Percentiles rank a stretch among this genome's conserved stretches.
Conservation (phyloP, 1,140 invertebrate species). For the Micrasema longulum region DNA sequence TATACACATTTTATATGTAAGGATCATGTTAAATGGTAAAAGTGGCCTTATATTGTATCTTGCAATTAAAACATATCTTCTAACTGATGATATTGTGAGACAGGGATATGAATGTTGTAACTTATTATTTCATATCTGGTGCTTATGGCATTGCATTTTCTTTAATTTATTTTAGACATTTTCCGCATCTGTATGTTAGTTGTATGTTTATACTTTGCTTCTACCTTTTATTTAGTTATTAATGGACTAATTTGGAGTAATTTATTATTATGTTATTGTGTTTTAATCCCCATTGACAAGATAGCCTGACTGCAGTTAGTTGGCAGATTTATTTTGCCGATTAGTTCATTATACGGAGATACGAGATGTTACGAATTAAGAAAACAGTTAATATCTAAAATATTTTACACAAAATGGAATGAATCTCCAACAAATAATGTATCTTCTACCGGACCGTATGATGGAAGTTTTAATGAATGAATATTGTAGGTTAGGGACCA, state of each 20-base stretch:
- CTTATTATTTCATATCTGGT: conserved; percentile 38
- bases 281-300: conserved; percentile 42
- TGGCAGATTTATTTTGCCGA: not conserved
- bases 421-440: conserved; percentile 35
- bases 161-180: conserved; percentile 36
- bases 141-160: conserved; percentile 38
- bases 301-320: not conserved
- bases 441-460: conserved; percentile 32
- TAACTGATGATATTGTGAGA: conserved; percentile 33
- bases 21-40: conserved; percentile 37
- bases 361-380: no score
- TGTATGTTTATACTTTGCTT: conserved; percentile 41
- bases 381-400: not conserved
- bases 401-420: conserved; percentile 31
- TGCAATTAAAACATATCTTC: conserved; percentile 39
- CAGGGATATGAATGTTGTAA: not conserved
- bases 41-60: conserved; percentile 38
- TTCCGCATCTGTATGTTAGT: conserved; percentile 42
- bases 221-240: conserved; percentile 35
- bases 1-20: conserved; percentile 11
- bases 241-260: conserved; percentile 40
- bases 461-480: conserved; percentile 49
- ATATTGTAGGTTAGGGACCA: conserved; percentile 54
- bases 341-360: not conserved
- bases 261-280: conserved; percentile 40